Conservation (phyloP, 2,888 invertebrate species). For the Yponomeuta sedellus region DNA sequence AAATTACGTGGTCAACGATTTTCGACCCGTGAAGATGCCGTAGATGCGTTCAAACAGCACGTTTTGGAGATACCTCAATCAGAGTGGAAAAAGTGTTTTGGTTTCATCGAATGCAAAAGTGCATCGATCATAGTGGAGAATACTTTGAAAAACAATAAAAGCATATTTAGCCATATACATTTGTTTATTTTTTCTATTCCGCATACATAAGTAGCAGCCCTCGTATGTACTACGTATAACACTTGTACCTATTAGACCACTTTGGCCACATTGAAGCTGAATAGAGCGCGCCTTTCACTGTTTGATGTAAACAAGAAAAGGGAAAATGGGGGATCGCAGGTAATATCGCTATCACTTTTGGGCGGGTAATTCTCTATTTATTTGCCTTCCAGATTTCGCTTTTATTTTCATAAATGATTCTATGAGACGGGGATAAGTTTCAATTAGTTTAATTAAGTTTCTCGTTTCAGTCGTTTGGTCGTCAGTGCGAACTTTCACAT, state of each 20-base stretch:
- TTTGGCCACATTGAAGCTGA: not conserved
- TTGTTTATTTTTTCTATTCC: too few relatives aligned
- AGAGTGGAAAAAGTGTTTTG: too few relatives aligned
- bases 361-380: slow-evolving; percentile 17
- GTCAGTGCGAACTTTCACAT: not conserved
- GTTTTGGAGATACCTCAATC: too few relatives aligned
- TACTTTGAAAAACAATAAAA: too few relatives aligned
- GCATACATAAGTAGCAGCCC: too few relatives aligned
- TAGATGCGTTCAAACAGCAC: too few relatives aligned
- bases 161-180: too few relatives aligned
- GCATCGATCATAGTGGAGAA: too few relatives aligned
- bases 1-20: too few relatives aligned
- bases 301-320: slow-evolving; percentile 21
- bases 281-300: slow-evolving; percentile 1
- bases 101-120: too few relatives aligned
- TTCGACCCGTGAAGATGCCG: too few relatives aligned
- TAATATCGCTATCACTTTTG: slow-evolving; percentile 21
- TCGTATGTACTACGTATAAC: too few relatives aligned
- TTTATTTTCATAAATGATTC: not conserved
- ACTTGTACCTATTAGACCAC: not conserved
- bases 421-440: not conserved
- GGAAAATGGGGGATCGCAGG: slow-evolving; percentile 16
- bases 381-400: slow-evolving; percentile 3
- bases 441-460: not conserved
- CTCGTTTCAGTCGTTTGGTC: not conserved